phyloP scores from a whole-genome alignment of 2,888 invertebrate genomes.

The Agrotis puta region DNA sequence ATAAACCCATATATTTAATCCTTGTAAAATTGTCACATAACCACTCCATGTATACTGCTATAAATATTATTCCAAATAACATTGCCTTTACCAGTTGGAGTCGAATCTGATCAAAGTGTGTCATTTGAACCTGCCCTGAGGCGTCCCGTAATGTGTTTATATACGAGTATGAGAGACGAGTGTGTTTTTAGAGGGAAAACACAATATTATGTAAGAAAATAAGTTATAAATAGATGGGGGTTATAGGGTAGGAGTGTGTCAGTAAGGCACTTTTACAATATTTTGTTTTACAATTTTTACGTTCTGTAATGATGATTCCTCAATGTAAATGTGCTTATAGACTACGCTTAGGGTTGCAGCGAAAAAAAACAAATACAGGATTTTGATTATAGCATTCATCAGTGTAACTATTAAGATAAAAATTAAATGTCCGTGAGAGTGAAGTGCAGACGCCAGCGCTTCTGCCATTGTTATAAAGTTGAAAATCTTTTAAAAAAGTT shows the following conservation, averaged over 20 bases:
- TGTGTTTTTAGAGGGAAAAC: slow-evolving; percentile 25
- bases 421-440: too few relatives aligned
- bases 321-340: too few relatives aligned
- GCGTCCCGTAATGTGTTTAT: slow-evolving; percentile 46
- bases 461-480: too few relatives aligned
- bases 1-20: slow-evolving; percentile 5
- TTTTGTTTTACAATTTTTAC: neutral
- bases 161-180: slow-evolving; percentile 3
- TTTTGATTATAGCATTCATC: neutral
- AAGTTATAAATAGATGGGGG: slow-evolving; percentile 2
- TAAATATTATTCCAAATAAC: slow-evolving; percentile 44
- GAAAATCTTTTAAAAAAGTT: too few relatives aligned
- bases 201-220: slow-evolving; percentile 24
- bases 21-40: slow-evolving; percentile 24
- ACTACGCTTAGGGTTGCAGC: too few relatives aligned
- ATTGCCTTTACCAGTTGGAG: slow-evolving; percentile 19
- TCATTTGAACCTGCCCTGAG: slow-evolving; percentile 48
- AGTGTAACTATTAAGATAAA: neutral
- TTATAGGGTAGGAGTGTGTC: neutral
- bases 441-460: too few relatives aligned
- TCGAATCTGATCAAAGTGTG: slow-evolving; percentile 53
- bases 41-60: slow-evolving; percentile 6
- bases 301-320: too few relatives aligned
- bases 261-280: neutral
- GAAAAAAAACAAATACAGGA: neutral